Evolutionary conservation across 2,888 invertebrate genomes (phyloP).

Genomic region (Lepidochrysops patricia): DNA sequence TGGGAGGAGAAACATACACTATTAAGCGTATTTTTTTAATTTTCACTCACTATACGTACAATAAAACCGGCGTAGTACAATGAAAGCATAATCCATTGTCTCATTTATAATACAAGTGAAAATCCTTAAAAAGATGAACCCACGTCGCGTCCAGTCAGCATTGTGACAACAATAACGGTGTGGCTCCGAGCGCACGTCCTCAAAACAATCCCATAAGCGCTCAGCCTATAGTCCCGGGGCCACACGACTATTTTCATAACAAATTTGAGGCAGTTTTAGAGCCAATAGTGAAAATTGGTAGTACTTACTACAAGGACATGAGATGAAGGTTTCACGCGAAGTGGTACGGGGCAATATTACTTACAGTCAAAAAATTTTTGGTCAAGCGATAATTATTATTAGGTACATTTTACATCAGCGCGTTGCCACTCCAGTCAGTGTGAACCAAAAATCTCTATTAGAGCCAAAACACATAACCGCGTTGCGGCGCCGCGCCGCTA

Average conservation of each 20-base stretch:
- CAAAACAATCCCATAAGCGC: conserved; percentile 46
- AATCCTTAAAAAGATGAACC: conserved; percentile 15
- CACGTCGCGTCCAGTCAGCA: conserved; percentile 29
- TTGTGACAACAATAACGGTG: conserved; percentile 34
- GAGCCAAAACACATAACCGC: too few relatives aligned
- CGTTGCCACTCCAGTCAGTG: too few relatives aligned
- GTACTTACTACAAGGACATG: too few relatives aligned
- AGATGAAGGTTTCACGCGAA: too few relatives aligned
- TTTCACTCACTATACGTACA: neutral
- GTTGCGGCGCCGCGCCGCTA: too few relatives aligned
- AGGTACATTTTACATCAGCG: too few relatives aligned
- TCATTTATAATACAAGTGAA: conserved; percentile 9
- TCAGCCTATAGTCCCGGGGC: neutral
- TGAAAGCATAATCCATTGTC: conserved; percentile 2
- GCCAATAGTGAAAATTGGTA: too few relatives aligned
- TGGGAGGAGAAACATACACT: too few relatives aligned
- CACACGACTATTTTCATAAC: neutral
- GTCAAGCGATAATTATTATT: too few relatives aligned
- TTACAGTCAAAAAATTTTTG: too few relatives aligned
- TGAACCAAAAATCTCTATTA: too few relatives aligned
- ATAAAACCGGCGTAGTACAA: neutral
- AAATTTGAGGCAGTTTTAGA: neutral
- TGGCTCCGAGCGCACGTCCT: conserved; percentile 39
- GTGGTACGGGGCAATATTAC: too few relatives aligned
- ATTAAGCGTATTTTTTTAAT: neutral